phyloP scores from a whole-genome alignment of 1,140 invertebrate species.

The Drosophila neocordata region DNA sequence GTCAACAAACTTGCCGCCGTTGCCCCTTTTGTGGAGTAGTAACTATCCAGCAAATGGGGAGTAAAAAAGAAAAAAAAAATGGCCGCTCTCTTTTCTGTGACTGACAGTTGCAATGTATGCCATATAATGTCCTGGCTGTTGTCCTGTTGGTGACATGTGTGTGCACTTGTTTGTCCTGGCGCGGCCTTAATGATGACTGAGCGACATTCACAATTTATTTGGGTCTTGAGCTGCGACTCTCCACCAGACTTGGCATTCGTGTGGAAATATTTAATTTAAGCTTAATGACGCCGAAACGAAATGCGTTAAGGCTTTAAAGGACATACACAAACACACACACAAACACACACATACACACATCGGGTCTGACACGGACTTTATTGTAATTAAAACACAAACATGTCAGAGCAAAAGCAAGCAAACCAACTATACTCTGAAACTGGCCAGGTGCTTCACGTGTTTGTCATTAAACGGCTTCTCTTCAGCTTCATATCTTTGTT shows the following conservation, averaged over 20 bases:
- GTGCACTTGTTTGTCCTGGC: slow-evolving; percentile 70
- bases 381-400: slow-evolving; percentile 78
- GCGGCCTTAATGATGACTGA: slow-evolving; percentile 78
- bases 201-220: slow-evolving; percentile 78
- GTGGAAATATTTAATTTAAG: slow-evolving; percentile 81
- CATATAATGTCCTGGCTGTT: slow-evolving; percentile 70
- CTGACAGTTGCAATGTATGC: slow-evolving; percentile 79
- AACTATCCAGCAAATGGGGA: slow-evolving; percentile 9
- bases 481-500: slow-evolving; percentile 15
- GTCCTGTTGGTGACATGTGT: slow-evolving; percentile 65
- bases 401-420: slow-evolving; percentile 20
- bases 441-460: slow-evolving; percentile 44
- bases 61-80: slow-evolving; percentile 21
- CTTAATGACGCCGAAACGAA: slow-evolving; percentile 74
- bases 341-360: background rate
- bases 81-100: slow-evolving; percentile 50
- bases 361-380: slow-evolving; percentile 48
- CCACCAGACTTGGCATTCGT: slow-evolving; percentile 44
- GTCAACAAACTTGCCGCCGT: slow-evolving; percentile 50
- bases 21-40: slow-evolving; percentile 8
- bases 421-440: background rate
- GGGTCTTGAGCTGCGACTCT: slow-evolving; percentile 45
- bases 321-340: background rate
- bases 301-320: slow-evolving; percentile 64
- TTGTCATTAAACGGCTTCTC: slow-evolving; percentile 68